These are phyloP conservation scores for Chaenogobius annularis DNA, from an alignment of 2,113 vertebrate genomes.

Conservation along the genomic window DNA sequence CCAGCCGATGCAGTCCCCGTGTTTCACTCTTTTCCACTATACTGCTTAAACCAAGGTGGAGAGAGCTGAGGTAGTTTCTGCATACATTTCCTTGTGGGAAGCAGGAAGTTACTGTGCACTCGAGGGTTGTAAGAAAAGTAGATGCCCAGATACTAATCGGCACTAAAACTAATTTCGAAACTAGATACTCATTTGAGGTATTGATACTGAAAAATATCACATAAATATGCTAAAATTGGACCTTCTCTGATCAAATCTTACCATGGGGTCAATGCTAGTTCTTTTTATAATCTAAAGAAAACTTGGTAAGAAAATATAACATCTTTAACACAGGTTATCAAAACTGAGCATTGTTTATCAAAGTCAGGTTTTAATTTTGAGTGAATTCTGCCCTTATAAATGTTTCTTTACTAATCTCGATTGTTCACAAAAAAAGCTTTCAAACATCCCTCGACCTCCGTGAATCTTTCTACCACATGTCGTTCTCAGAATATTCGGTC, in stretches of 20 bases:
- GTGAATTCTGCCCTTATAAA: not conserved
- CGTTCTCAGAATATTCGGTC: conserved; percentile 90
- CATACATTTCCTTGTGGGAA: conserved; percentile 6
- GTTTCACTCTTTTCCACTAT: conserved; percentile 30
- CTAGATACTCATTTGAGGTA: too few species aligned
- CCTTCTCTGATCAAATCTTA: too few species aligned
- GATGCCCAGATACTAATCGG: not conserved
- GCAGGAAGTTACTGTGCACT: not conserved
- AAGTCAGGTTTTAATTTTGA: too few species aligned
- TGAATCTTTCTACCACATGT: not conserved
- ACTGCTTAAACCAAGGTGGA: conserved; percentile 2
- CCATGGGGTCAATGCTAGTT: too few species aligned
- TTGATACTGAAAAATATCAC: too few species aligned
- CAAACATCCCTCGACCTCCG: not conserved
- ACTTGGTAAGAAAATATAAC: too few species aligned
- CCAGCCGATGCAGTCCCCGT: conserved; percentile 11
- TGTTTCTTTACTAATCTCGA: not conserved
- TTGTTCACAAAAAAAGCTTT: not conserved
- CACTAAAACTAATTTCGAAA: not conserved
- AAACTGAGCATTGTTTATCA: too few species aligned
- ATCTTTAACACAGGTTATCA: too few species aligned
- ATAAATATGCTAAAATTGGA: too few species aligned
- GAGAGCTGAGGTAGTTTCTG: conserved; percentile 13
- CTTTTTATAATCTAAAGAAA: too few species aligned
- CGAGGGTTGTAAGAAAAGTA: too few species aligned